phyloP scores from a whole-genome alignment of 2,113 vertebrate species.

The human region GRCh38 chr11:91816501-91817000 shows the following conservation, averaged over 20 bases:
- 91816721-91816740: not conserved
- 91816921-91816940: not conserved
- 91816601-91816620: not conserved
- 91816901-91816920: not conserved
- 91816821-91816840: not conserved
- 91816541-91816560: not conserved
- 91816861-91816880: not conserved
- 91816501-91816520: too few relatives aligned
- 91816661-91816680: not conserved
- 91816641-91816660: not conserved
- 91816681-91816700: not conserved
- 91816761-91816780: not conserved
- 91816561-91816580: not conserved
- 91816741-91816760: not conserved
- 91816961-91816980: not conserved
- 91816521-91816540: too few relatives aligned
- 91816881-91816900: not conserved
- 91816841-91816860: not conserved
- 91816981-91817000: conserved; percentile 4
- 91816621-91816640: conserved; percentile 19
- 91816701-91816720: not conserved
- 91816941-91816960: not conserved
- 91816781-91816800: not conserved
- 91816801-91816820: not conserved
- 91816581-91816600: not conserved